Base-by-base conservation (phyloP, 2,888 invertebrate species). In the Dicranocentrus wangi region DNA sequence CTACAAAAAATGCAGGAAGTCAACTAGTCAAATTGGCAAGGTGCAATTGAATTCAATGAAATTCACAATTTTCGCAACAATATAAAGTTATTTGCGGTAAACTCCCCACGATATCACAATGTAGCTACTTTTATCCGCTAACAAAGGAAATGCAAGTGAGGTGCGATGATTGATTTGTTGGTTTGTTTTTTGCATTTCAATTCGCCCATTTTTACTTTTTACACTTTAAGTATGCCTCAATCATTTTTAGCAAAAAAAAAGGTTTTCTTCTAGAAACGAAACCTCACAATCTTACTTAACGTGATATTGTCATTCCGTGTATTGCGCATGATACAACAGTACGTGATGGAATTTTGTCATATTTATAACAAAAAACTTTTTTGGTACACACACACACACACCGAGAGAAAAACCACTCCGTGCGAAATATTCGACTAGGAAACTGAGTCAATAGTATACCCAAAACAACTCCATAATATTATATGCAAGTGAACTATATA, bases 121-220 rank as follows among this genome's bases (percentile, higher is more conserved):
- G 47, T 10, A 15, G 13, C 13, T 39, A 47, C 10, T 47, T 47
- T 47, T 10, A 3, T n/a, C 15, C 15, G n/a, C 7, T 47, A n/a
- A 15, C 7, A 55, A 13, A 55, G 55, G 25, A 55, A 55, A 55
- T 55, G 55, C 55, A 55, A 55, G 55, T 25, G 25, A 51, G 8
- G n/a, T n/a, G 43, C n/a, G 8, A 55, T 55, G 55, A 55, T 55
- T 55, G 55, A 55, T 55, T 25, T 55, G 25, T 25, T 55, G 55
- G 55, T 55, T 55, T 55, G 25, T 8, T 25, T 25, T 55, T 25
- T n/a, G 13, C 47, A 47, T 10, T 47, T 47, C 2, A 47, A n/a
- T n/a, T 10, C 3, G 2, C 2, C 47, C 5, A 47, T n/a, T 3
- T 47, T n/a, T 15, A 47, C n/a, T 10, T 10, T 47, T n/a, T n/a